These are phyloP conservation scores for Chaenocephalus aceratus DNA, from an alignment of 2,113 vertebrate genomes.

Conservation along the genomic window DNA sequence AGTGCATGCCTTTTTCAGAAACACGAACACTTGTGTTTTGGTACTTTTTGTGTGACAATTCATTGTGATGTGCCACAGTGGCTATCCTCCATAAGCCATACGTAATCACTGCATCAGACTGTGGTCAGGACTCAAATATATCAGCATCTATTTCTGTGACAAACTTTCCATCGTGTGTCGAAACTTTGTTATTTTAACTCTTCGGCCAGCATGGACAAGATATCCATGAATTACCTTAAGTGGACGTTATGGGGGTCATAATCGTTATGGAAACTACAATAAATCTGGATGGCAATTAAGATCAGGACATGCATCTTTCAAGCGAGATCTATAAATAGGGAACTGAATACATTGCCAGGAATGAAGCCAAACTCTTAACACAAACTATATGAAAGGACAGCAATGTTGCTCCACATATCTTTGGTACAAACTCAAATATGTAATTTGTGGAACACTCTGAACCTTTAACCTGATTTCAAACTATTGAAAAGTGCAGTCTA, in stretches of 20 bases:
- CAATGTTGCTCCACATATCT: constrained; percentile 11
- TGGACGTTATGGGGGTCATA: constrained; percentile 34
- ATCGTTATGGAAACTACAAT: constrained; percentile 43
- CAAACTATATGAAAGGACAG: not conserved
- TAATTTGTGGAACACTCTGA: constrained; percentile 1
- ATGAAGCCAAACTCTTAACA: constrained; percentile 21
- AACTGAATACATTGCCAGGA: constrained; percentile 35
- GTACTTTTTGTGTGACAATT: not conserved
- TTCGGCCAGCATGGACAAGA: not conserved
- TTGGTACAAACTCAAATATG: constrained; percentile 1
- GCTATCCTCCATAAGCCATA: not conserved
- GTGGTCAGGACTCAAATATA: not conserved
- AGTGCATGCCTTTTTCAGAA: not conserved
- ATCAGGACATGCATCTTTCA: constrained; percentile 52
- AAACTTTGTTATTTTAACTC: not conserved
- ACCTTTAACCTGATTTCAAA: constrained; percentile 15
- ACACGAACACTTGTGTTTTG: not conserved
- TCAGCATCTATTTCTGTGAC: constrained; percentile 17
- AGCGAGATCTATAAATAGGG: constrained; percentile 37
- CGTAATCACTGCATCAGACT: not conserved
- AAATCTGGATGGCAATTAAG: constrained; percentile 54
- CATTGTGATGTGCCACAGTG: constrained; percentile 3
- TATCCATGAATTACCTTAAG: not conserved
- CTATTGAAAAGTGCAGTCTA: constrained; percentile 28
- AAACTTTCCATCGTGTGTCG: not conserved